Base-by-base conservation (phyloP, 2,113 vertebrate species). In the Sula dactylatra region DNA sequence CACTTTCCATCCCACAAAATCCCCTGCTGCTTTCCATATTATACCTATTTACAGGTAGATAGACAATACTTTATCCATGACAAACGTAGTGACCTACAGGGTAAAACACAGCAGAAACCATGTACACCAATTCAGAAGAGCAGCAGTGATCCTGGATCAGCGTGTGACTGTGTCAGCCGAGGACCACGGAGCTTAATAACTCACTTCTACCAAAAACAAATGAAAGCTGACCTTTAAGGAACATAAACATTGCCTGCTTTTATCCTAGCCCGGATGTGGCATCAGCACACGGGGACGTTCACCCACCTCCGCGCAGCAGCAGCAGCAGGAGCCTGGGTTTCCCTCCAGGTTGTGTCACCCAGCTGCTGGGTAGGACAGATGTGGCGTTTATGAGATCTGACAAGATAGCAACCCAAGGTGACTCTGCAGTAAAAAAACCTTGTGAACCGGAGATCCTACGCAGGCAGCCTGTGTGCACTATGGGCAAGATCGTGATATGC, bases 271-370 rank as follows among this genome's bases (percentile, higher is more conserved):
- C 25, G 71, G 36, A 49, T 0, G 5, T 22, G 16, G 29, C 18
- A 42, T 34, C 8, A 13, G 11, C 40, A 31, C 1, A 10, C 0
- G 0, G 26, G 55, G 18, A 49, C 2, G 4, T 29, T 93, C 20
- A 21, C 7, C 16, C 0, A 2, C 12, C 32, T 54, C 42, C 34
- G 13, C 24, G 56, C 20, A 17, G 40, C 16, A 55, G 44, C 24
- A n/a, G 6, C 42, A 1, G 3, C 8, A 26, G 13, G 47, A 90
- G 55, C n/a, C 22, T 1, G 11, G 49, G 29, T 91, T 94, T 90
- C 85, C 64, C 72, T 78, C 50, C 50, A 81, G 76, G 44, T 79
- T 56, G 72, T 84, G 70, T 87, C 49, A 61, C 24, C 11, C 42
- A 45, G 55, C 55, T 90, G 38, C 61, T 50, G 45, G 70, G 26